Evolutionary conservation across 2,888 invertebrate species (phyloP).

Genomic region (Elegia similella): DNA sequence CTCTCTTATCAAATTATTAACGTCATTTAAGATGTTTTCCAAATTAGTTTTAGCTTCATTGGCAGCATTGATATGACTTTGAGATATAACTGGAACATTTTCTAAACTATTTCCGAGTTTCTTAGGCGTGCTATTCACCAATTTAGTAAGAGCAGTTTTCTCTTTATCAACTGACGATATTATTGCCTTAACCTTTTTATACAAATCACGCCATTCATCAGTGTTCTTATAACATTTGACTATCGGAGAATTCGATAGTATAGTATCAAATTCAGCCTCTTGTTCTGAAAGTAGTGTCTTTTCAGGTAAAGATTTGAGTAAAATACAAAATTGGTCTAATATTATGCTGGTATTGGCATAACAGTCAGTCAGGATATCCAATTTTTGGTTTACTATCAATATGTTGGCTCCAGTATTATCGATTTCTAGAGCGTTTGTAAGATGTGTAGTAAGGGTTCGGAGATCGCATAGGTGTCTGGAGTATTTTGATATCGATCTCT

Average conservation of each 20-base stretch:
- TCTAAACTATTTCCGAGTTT: slow-evolving; percentile 41
- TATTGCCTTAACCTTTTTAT: slow-evolving; percentile 54
- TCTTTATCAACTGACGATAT: slow-evolving; percentile 58
- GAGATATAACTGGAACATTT: slow-evolving; percentile 46
- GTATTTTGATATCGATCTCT: slow-evolving; percentile 81
- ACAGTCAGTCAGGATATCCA: slow-evolving; percentile 67
- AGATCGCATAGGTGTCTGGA: slow-evolving; percentile 81
- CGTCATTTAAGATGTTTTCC: slow-evolving; percentile 42
- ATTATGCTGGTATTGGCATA: slow-evolving; percentile 76
- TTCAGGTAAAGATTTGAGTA: slow-evolving; percentile 81
- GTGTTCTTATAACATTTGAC: slow-evolving; percentile 61
- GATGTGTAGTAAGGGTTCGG: slow-evolving; percentile 67
- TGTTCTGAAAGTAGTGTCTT: slow-evolving; percentile 37
- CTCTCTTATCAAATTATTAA: slow-evolving; percentile 47
- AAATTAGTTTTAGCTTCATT: slow-evolving; percentile 53
- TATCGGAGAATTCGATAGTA: slow-evolving; percentile 60
- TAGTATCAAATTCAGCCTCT: slow-evolving; percentile 61
- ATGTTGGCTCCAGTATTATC: slow-evolving; percentile 51
- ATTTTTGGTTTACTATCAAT: slow-evolving; percentile 51
- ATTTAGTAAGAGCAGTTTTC: slow-evolving; percentile 56
- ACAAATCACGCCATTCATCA: slow-evolving; percentile 61
- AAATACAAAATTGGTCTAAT: slow-evolving; percentile 85
- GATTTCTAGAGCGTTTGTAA: slow-evolving; percentile 57
- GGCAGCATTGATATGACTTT: slow-evolving; percentile 57
- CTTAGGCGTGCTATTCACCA: slow-evolving; percentile 49